A percentile compares a stretch with the other conserved stretches of the same genome.
Conservation (phyloP, 2,888 invertebrate species). For the Globia sparganii region DNA sequence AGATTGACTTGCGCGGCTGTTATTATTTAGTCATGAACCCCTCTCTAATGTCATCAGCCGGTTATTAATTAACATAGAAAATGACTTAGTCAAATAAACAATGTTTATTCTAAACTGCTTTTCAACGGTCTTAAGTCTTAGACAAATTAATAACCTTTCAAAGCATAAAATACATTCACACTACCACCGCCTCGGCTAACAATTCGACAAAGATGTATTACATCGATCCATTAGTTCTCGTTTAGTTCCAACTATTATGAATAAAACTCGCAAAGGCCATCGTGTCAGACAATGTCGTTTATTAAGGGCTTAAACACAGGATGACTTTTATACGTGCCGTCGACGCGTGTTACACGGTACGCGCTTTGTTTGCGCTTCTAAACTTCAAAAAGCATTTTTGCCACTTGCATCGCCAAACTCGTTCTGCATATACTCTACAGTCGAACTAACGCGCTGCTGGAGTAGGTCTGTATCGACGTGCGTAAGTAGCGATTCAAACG, state of each 20-base stretch:
- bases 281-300: constrained; percentile 43
- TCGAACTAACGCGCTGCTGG: neutral
- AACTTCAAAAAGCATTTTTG: neutral
- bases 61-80: neutral
- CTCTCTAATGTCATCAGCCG: neutral
- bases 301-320: neutral
- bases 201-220: constrained; percentile 59
- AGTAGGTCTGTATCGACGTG: neutral
- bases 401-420: neutral
- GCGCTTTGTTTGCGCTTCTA: neutral
- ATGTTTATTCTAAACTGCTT: neutral
- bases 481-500: neutral
- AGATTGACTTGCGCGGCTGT: fast-evolving
- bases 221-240: constrained; percentile 55
- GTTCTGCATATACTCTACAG: neutral
- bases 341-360: neutral
- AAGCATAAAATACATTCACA: constrained; percentile 12
- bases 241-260: constrained; percentile 32
- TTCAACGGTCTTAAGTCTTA: neutral
- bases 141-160: constrained; percentile 25
- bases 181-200: constrained; percentile 28
- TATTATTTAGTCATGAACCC: neutral
- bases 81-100: neutral
- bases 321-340: too few relatives aligned
- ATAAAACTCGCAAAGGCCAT: constrained; percentile 35